Evolutionary conservation across 2,797 vertebrate genomes (phyloP).

Genomic region (Halcyon chelicuti): DNA sequence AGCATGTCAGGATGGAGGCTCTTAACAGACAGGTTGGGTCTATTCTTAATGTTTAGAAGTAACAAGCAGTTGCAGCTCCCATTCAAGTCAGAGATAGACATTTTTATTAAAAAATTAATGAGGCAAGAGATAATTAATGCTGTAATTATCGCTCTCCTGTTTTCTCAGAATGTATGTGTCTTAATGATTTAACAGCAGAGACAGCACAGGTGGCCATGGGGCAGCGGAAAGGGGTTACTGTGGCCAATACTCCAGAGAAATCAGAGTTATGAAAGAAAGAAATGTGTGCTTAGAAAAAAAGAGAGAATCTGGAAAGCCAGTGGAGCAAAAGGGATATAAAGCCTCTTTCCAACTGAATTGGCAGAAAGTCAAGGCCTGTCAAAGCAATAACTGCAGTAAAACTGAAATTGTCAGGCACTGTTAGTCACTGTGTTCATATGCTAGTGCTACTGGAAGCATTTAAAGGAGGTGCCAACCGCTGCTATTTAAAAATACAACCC

Average conservation of each 20-base stretch:
- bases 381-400: conserved; percentile 57
- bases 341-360: conserved; percentile 37
- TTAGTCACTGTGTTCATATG: conserved; percentile 40
- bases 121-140: neutral
- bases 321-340: conserved; percentile 38
- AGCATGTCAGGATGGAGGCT: neutral
- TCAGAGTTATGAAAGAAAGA: neutral
- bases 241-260: neutral
- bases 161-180: neutral
- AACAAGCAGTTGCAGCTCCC: neutral
- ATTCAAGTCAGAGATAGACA: neutral
- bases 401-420: conserved; percentile 43
- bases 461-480: conserved; percentile 31
- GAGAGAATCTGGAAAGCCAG: neutral
- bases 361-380: conserved; percentile 62
- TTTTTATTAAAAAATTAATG: neutral
- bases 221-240: neutral
- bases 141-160: neutral
- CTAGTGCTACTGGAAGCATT: conserved; percentile 34
- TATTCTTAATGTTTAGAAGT: neutral
- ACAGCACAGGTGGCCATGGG: neutral
- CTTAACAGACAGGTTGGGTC: neutral
- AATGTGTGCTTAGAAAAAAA: neutral
- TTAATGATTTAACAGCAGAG: neutral
- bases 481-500: conserved; percentile 8